These are phyloP conservation scores for Subacronicta megacephala DNA, from an alignment of 2,888 invertebrate genomes.

Conservation along the genomic window DNA sequence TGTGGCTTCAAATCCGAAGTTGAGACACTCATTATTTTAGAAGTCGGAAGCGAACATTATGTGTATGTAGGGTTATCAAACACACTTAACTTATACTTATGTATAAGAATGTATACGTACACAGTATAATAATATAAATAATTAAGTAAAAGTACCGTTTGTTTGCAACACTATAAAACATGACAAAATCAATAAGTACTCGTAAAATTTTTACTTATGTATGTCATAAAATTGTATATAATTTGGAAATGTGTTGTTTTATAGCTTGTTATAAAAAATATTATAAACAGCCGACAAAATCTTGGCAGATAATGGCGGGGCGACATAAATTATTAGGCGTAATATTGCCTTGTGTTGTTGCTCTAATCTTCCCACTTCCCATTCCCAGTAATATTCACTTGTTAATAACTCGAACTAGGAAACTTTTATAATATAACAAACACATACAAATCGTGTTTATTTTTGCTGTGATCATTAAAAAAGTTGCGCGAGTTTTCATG, in stretches of 20 bases:
- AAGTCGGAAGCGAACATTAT: constrained; percentile 42
- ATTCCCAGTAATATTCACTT: constrained; percentile 47
- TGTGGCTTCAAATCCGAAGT: constrained; percentile 53
- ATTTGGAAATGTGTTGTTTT: no score
- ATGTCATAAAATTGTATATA: no score
- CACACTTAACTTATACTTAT: no score
- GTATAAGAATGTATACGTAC: no score
- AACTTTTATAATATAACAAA: constrained; percentile 44
- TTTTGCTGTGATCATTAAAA: constrained; percentile 32
- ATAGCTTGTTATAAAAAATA: no score
- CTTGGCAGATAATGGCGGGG: constrained; percentile 21
- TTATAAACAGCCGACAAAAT: no score
- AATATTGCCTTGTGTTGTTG: constrained; percentile 40
- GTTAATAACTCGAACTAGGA: constrained; percentile 34
- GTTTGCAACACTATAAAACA: no score
- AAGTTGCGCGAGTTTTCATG: constrained; percentile 28
- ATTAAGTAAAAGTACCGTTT: no score
- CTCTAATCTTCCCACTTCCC: constrained; percentile 17
- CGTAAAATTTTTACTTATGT: no score
- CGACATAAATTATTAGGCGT: constrained; percentile 42
- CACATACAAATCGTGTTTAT: constrained; percentile 32
- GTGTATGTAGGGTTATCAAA: constrained; percentile 15
- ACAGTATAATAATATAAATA: no score
- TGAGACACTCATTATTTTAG: constrained; percentile 41
- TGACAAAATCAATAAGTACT: no score